Base-by-base conservation (phyloP, 2,797 vertebrate genomes). In the Coregonus ussuriensis region DNA sequence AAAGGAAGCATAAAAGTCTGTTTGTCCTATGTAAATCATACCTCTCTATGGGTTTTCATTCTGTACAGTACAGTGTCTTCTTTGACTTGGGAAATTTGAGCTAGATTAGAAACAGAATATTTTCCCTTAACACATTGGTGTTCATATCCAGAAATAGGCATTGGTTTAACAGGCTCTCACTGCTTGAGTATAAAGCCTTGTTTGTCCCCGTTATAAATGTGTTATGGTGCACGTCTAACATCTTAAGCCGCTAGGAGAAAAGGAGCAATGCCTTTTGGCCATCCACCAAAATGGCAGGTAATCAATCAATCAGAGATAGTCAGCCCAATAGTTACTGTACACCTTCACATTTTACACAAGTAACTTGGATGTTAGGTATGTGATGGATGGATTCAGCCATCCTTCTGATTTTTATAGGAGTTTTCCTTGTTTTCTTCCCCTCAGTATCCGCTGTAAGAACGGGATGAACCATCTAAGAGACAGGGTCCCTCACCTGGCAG, bases 401-500 rank as follows among this genome's bases (percentile, higher is more conserved):
- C 14, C 16, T 56, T 56, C 15, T 18, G 41, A 56, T n/a, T 21
- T 37, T 37, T 47, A 33, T 33, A 47, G 11, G 33, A 7, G 11
- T 5, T 41, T 16, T 41, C n/a, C 21, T 33, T 54, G 47, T 54
- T 6, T 53, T 56, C 29, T 75, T n/a, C 79, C 31, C 77, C 15
- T 18, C 66, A 96, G 95, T 53, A 86, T 93, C 67, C 94, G 94
- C 63, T 96, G 95, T 88, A 95, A 90, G 81, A 95, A 95, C 14
- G 93, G 95, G 62, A 96, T 96, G 95, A 94, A 96, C 90, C 95
- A 96, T 77, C 85, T 94, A 56, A 93, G 91, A 75, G 93, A 96
- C 74, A 66, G 90, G 18, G 78, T 94, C 13, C 91, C 92, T 2
- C 93, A 95, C 83, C 75, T 89, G 84, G 93, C 94, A 3, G 93